Evolutionary conservation across 2,888 invertebrate genomes (phyloP).

Genomic region (Cephus spinipes): DNA sequence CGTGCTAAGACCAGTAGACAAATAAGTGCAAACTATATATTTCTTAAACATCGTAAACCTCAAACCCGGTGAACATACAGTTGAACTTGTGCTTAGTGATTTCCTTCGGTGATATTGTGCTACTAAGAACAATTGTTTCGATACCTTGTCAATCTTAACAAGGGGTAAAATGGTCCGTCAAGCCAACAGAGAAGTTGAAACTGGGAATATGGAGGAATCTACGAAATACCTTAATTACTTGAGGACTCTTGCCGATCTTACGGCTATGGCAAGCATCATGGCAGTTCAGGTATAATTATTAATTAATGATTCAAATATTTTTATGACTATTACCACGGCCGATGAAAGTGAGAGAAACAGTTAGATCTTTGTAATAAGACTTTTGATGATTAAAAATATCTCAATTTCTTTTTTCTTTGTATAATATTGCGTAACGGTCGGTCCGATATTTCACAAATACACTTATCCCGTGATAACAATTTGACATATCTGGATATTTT

Average conservation of each 20-base stretch:
- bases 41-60: background rate
- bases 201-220: conserved; percentile 47
- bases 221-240: conserved; percentile 49
- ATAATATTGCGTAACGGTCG: too few species aligned
- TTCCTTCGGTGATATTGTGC: conserved; percentile 12
- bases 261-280: conserved; percentile 56
- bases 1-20: too few species aligned
- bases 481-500: too few species aligned
- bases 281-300: conserved; percentile 51
- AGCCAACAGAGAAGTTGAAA: conserved; percentile 39
- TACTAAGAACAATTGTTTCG: background rate
- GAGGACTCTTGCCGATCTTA: conserved; percentile 53
- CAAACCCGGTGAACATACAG: conserved; percentile 2
- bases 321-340: background rate
- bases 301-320: background rate
- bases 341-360: background rate
- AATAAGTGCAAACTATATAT: too few species aligned
- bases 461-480: too few species aligned
- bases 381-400: background rate
- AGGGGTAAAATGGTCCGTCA: conserved; percentile 48
- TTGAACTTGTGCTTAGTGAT: conserved; percentile 7
- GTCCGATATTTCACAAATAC: too few species aligned
- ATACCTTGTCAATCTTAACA: background rate
- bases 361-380: background rate
- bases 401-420: too few species aligned